Conservation (phyloP, 1,140 invertebrate species). For the Campoletis sonorensis region DNA sequence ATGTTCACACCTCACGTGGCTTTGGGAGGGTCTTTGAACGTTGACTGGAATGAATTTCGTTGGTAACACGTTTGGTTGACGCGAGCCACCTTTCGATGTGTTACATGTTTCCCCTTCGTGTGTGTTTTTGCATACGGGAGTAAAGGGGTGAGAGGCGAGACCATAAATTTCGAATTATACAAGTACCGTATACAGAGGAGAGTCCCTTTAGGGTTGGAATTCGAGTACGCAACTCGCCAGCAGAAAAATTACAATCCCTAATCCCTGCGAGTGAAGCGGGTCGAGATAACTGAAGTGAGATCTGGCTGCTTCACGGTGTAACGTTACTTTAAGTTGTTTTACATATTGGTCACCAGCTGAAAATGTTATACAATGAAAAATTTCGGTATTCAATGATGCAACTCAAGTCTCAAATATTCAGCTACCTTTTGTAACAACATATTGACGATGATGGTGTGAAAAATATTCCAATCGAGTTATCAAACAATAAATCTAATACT, state of each 20-base stretch:
- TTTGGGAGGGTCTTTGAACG: too few relatives aligned
- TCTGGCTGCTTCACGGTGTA: slow-evolving; percentile 13
- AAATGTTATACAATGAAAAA: too few relatives aligned
- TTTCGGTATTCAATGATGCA: too few relatives aligned
- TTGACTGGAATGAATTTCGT: neutral
- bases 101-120: neutral
- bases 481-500: too few relatives aligned
- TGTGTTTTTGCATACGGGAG: neutral
- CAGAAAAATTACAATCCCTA: slow-evolving; percentile 13
- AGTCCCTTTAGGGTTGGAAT: slow-evolving; percentile 12
- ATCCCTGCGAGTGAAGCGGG: slow-evolving; percentile 7
- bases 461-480: too few relatives aligned
- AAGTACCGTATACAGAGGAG: neutral
- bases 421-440: too few relatives aligned
- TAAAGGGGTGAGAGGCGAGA: neutral
- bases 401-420: too few relatives aligned
- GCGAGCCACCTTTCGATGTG: neutral
- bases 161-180: slow-evolving; percentile 10
- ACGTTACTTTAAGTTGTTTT: neutral
- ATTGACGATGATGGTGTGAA: too few relatives aligned
- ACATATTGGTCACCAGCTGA: too few relatives aligned
- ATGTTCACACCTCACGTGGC: too few relatives aligned
- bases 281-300: neutral
- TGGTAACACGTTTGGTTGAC: neutral
- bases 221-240: neutral